A percentile compares a stretch with the other conserved stretches of the same genome.
Conservation (phyloP, 2,888 invertebrate genomes). For the Chaitophorus viminalis region DNA sequence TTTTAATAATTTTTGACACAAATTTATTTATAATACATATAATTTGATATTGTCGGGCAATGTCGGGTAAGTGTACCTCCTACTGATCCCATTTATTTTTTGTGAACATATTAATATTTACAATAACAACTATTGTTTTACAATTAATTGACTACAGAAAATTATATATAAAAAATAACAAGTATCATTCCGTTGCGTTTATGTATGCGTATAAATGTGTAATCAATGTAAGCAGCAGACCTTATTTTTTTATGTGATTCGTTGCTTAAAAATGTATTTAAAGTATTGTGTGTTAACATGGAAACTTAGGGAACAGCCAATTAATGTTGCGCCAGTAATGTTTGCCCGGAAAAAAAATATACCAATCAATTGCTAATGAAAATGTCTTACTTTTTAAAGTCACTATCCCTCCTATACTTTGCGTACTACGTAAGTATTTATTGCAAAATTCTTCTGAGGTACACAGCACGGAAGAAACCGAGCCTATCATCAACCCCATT, state of each 20-base stretch:
- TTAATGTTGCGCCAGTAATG: neutral
- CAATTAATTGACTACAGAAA: too few species aligned
- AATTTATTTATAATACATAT: too few species aligned
- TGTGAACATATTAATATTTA: too few species aligned
- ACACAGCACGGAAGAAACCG: conserved; percentile 93
- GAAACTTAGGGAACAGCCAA: too few species aligned
- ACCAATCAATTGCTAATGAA: neutral
- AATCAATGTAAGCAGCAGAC: neutral
- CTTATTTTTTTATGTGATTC: too few species aligned
- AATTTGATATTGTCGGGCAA: too few species aligned
- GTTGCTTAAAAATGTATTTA: neutral
- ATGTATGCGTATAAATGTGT: neutral
- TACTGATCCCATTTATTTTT: too few species aligned
- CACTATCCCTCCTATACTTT: neutral
- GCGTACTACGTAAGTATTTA: conserved; percentile 77
- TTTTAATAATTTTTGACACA: too few species aligned
- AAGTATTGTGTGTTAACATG: neutral
- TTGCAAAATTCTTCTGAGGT: conserved; percentile 97
- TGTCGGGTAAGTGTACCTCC: too few species aligned
- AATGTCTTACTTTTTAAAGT: conserved; percentile 33
- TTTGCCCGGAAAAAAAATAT: neutral
- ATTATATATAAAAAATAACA: too few species aligned
- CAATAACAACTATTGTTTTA: too few species aligned
- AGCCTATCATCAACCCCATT: conserved; percentile 95
- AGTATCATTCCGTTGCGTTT: neutral